These are phyloP conservation scores for Gambelia wislizenii DNA, from an alignment of 2,797 vertebrate genomes.

Conservation along the genomic window DNA sequence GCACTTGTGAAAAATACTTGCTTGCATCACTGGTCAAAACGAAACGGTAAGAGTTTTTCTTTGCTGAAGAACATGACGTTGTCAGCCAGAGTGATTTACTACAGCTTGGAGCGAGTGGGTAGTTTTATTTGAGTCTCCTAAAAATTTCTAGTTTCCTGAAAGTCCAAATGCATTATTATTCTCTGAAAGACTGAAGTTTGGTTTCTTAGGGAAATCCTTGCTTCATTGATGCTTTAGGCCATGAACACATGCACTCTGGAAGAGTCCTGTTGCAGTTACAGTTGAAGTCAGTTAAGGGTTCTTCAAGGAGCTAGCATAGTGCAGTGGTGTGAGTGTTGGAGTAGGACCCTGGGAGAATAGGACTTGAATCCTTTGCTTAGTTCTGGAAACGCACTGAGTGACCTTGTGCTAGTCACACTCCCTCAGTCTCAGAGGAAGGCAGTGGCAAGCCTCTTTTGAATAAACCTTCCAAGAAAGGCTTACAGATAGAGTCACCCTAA, in stretches of 20 bases:
- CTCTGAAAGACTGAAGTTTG: not conserved
- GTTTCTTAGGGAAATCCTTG: not conserved
- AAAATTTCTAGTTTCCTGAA: not conserved
- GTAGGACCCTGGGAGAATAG: too few relatives aligned
- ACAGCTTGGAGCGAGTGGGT: not conserved
- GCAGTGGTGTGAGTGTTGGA: too few relatives aligned
- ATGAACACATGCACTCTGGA: too few relatives aligned
- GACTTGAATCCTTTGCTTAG: too few relatives aligned
- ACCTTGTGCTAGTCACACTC: too few relatives aligned
- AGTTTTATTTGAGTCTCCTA: not conserved
- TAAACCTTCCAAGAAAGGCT: not conserved
- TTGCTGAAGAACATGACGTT: not conserved
- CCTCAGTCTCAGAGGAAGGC: too few relatives aligned
- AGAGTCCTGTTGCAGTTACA: not conserved
- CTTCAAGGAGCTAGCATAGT: too few relatives aligned
- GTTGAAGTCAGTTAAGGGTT: not conserved
- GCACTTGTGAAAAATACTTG: slow-evolving; percentile 95
- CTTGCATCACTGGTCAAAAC: slow-evolving; percentile 95
- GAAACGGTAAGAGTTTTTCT: slow-evolving; percentile 85
- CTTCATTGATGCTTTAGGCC: not conserved
- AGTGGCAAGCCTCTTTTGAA: too few relatives aligned
- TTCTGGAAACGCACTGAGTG: too few relatives aligned
- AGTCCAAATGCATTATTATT: not conserved
- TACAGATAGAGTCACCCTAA: not conserved
- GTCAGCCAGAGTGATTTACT: not conserved